Evolutionary conservation across 2,888 invertebrate species (phyloP).

Genomic region (Beris chalybata): DNA sequence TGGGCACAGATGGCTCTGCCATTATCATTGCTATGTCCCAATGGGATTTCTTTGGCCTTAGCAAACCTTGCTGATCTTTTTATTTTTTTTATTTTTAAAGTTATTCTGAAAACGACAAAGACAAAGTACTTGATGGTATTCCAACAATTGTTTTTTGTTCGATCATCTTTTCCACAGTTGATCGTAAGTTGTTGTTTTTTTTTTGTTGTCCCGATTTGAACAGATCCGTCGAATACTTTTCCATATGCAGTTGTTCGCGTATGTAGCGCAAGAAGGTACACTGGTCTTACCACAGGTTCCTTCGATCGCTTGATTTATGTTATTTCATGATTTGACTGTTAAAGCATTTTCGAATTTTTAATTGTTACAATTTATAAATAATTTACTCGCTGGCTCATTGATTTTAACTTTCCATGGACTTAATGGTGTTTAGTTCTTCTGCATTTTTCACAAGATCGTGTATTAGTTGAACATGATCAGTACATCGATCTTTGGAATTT

Average conservation of each 20-base stretch:
- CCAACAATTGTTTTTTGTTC: constrained; percentile 29
- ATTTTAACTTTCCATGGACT: too few relatives aligned
- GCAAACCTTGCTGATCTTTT: constrained; percentile 16
- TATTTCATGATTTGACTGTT: constrained; percentile 4
- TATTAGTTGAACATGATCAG: too few relatives aligned
- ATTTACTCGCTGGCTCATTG: constrained; percentile 5
- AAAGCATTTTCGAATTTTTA: constrained; percentile 25
- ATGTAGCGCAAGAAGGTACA: not conserved
- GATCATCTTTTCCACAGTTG: constrained; percentile 23
- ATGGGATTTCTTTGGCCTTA: constrained; percentile 27
- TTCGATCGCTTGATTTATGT: constrained; percentile 11
- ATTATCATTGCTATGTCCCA: constrained; percentile 23
- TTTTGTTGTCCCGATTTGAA: constrained; percentile 12
- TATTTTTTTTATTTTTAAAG: constrained; percentile 2
- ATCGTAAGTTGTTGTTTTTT: constrained; percentile 17
- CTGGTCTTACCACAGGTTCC: not conserved
- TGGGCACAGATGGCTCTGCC: constrained; percentile 18
- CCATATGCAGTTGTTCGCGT: not conserved
- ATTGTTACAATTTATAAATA: constrained; percentile 27
- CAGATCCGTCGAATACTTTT: too few relatives aligned
- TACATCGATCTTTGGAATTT: too few relatives aligned
- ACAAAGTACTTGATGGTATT: constrained; percentile 30
- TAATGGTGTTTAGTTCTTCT: too few relatives aligned
- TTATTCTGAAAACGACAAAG: constrained; percentile 19
- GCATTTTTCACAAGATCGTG: too few relatives aligned